Evolutionary conservation across 2,797 vertebrate species (phyloP).

Genomic region (Pseudochaenichthys georgianus): DNA sequence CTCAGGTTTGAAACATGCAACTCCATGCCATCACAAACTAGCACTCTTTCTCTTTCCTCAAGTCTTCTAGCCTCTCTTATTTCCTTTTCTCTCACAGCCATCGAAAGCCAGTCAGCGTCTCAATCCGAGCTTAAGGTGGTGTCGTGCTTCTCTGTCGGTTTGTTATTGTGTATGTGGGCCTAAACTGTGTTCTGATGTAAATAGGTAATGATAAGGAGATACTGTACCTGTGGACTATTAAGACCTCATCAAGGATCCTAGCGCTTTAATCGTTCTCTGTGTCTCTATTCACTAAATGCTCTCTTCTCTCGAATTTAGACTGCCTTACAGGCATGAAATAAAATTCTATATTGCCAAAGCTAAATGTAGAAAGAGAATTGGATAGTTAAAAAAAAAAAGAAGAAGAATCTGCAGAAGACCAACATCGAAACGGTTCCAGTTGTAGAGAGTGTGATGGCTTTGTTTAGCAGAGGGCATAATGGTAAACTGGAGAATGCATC

Average conservation of each 20-base stretch:
- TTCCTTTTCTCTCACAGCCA: constrained; percentile 24
- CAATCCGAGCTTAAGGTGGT: constrained; percentile 74
- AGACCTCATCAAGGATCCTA: constrained; percentile 80
- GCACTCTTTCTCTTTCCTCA: constrained; percentile 29
- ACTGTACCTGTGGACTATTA: constrained; percentile 80
- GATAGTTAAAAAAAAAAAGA: constrained; percentile 28
- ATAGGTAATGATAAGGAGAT: constrained; percentile 82
- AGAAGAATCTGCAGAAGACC: constrained; percentile 51
- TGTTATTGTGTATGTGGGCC: constrained; percentile 84
- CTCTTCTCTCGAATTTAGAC: constrained; percentile 80
- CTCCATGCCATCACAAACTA: constrained; percentile 57
- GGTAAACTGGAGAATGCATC: constrained; percentile 79
- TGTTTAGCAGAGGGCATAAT: constrained; percentile 71
- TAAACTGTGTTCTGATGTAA: constrained; percentile 84
- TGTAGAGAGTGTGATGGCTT: constrained; percentile 55
- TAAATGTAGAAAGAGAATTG: constrained; percentile 77
- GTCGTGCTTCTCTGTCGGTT: constrained; percentile 83
- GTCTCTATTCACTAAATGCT: constrained; percentile 81
- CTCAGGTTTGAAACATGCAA: constrained; percentile 75
- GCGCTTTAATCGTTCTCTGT: constrained; percentile 82
- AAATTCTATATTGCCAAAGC: constrained; percentile 86
- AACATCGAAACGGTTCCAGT: constrained; percentile 57
- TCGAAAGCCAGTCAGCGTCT: constrained; percentile 63
- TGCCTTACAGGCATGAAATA: constrained; percentile 82
- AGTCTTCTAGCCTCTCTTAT: constrained; percentile 15